Evolutionary conservation across 2,113 vertebrate genomes (phyloP).

Genomic region (Phoenicopterus ruber): DNA sequence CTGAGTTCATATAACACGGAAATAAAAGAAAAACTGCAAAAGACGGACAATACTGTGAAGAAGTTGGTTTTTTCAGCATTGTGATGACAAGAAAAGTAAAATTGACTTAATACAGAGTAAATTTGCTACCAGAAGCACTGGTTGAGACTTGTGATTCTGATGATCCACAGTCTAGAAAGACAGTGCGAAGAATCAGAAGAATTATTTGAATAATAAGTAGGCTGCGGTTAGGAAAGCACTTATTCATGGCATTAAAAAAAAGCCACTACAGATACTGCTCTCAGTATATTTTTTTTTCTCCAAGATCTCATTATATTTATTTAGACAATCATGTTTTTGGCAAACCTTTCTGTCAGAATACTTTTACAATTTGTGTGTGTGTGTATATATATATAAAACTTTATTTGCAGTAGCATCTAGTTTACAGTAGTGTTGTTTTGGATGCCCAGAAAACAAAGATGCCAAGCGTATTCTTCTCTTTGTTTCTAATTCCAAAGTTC

Average conservation of each 20-base stretch:
- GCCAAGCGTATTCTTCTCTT: not conserved
- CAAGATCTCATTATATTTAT: not conserved
- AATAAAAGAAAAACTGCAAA: not conserved
- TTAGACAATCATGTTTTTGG: not conserved
- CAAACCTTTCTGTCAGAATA: not conserved
- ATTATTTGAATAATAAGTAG: slow-evolving; percentile 1
- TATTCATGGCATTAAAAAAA: not conserved
- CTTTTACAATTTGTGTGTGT: not conserved
- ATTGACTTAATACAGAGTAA: not conserved
- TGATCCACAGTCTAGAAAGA: not conserved
- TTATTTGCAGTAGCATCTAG: not conserved
- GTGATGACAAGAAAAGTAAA: not conserved
- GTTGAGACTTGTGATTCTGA: not conserved
- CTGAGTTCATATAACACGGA: not conserved
- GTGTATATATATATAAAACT: not conserved
- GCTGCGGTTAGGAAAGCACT: not conserved
- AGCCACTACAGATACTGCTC: not conserved
- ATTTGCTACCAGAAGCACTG: not conserved
- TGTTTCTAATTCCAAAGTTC: not conserved
- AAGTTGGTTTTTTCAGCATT: not conserved
- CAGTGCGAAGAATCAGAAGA: not conserved
- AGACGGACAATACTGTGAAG: not conserved
- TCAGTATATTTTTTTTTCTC: not conserved
- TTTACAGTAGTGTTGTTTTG: not conserved
- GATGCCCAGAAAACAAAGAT: not conserved